These are phyloP conservation scores for Myotis findleyi DNA, from an alignment of 2,797 vertebrate genomes.

Conservation along the genomic window DNA sequence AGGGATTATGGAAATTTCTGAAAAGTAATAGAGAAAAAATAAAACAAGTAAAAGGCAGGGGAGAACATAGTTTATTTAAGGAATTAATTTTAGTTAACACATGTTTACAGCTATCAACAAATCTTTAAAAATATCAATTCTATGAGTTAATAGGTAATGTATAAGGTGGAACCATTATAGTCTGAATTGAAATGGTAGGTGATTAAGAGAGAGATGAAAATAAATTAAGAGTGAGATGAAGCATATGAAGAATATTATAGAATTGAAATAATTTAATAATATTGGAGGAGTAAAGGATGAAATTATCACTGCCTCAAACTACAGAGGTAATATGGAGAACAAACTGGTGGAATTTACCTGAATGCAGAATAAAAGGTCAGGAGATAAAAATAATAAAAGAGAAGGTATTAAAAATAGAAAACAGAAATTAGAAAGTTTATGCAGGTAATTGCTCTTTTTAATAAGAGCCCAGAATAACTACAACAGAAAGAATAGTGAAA, in stretches of 20 bases:
- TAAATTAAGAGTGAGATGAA: background rate
- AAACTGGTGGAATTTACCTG: background rate
- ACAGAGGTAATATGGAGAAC: background rate
- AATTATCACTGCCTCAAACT: background rate
- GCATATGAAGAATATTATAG: background rate
- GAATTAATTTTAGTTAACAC: constrained; percentile 9
- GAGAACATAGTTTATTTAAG: background rate
- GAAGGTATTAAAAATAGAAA: background rate
- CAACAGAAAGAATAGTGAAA: background rate
- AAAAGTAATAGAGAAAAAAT: background rate
- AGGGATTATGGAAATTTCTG: background rate
- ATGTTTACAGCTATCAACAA: background rate
- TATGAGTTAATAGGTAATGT: background rate
- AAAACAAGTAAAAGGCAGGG: background rate
- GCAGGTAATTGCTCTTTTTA: background rate
- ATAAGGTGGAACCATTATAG: background rate
- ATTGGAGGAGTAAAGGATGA: background rate
- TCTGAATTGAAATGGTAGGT: background rate
- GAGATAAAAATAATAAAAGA: background rate
- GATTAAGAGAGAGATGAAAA: background rate
- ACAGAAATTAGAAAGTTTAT: background rate
- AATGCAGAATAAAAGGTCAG: background rate
- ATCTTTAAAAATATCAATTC: constrained; percentile 6
- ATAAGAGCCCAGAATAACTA: background rate
- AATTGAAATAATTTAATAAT: background rate